Base-by-base conservation (phyloP, 2,113 vertebrate genomes). In the Scomber japonicus region DNA sequence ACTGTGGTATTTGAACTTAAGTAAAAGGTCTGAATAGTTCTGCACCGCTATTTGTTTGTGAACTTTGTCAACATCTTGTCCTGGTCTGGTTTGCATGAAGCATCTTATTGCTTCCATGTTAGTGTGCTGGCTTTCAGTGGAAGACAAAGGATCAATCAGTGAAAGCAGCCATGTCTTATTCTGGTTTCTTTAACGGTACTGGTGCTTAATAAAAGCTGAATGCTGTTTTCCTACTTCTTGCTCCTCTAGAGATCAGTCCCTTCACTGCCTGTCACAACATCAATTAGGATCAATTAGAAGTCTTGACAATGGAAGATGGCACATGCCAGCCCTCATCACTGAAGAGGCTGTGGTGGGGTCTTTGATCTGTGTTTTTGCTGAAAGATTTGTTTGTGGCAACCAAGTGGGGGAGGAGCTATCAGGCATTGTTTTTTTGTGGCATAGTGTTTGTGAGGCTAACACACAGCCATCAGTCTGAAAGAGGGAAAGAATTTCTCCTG, bases 241-340 rank as follows among this genome's bases (percentile, higher is more conserved):
- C 76, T 80, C 35, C 71, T 82, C 62, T 50, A 17, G 35, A 75
- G 53, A 74, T 74, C 35, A 73, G 78, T 64, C 59, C 73, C 59
- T n/a, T 55, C 55, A 27, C 60, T 1, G 5, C 48, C 71, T 84
- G 79, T 84, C 81, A 77, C 69, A 68, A 65, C 81, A 81, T 83
- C 78, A 80, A 69, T 82, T 83, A 80, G 71, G 56, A 77, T 89
- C 80, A 83, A 87, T 85, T 83, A 72, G 79, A 82, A 55, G 50
- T 40, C 65, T 64, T 49, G 72, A 78, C 81, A 84, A 78, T 61
- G 55, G 61, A 64, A 54, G 71, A 84, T 71, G 83, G 74, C 74
- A 78, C 72, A 75, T 78, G 82, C 69, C 74, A 68, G 72, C 51
- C 44, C 75, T 54, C 68, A 68, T 80, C 69, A 56, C 51, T 48